These are phyloP conservation scores for Eupithecia exiguata DNA, from an alignment of 2,888 invertebrate genomes.

Conservation along the genomic window DNA sequence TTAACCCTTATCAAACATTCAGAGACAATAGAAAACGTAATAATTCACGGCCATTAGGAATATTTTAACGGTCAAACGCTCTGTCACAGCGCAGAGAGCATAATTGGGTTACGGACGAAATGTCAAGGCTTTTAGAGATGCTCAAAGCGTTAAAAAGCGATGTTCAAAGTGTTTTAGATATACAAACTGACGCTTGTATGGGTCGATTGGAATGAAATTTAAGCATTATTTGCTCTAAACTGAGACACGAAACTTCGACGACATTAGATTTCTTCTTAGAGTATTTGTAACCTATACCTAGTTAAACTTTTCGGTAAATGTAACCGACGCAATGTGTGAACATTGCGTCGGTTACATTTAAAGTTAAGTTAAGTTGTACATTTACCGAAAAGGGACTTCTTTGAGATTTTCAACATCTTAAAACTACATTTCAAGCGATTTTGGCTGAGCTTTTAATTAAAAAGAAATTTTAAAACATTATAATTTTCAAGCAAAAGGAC, in stretches of 20 bases:
- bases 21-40: conserved; percentile 52
- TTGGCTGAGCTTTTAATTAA: too few relatives aligned
- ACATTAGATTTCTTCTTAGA: background rate
- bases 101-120: conserved; percentile 3
- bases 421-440: too few relatives aligned
- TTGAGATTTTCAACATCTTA: too few relatives aligned
- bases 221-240: background rate
- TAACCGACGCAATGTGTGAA: background rate
- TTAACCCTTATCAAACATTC: conserved; percentile 32
- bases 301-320: background rate
- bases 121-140: conserved; percentile 2
- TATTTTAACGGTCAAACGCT: conserved; percentile 43
- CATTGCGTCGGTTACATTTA: too few relatives aligned
- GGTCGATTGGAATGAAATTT: background rate
- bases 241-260: background rate
- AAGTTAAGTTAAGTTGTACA: too few relatives aligned
- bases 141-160: background rate
- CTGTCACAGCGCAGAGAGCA: conserved; percentile 28
- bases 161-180: conserved; percentile 1
- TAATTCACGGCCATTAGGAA: conserved; percentile 40
- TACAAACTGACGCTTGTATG: background rate
- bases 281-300: background rate
- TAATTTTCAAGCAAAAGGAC: too few relatives aligned
- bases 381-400: too few relatives aligned
- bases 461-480: too few relatives aligned